phyloP scores from a whole-genome alignment of 2,113 vertebrate genomes.

The Dendropsophus ebraccatus region DNA sequence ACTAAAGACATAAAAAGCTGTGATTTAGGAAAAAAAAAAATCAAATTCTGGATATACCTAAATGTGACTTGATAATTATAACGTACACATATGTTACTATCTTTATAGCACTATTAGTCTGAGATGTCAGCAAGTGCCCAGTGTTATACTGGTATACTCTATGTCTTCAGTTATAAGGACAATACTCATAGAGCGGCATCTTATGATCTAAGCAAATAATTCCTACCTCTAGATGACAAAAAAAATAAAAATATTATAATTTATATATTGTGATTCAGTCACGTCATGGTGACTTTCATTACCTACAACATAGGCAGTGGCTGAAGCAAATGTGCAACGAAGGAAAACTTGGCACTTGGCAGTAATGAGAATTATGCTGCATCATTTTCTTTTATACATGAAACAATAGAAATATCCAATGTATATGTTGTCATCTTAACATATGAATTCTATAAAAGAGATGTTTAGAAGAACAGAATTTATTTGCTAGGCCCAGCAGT shows the following conservation, averaged over 20 bases:
- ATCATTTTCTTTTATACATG: neutral
- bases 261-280: neutral
- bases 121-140: neutral
- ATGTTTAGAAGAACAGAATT: neutral
- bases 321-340: too few species aligned
- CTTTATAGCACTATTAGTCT: neutral
- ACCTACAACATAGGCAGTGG: neutral
- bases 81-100: neutral
- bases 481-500: neutral
- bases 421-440: conserved; percentile 29
- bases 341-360: neutral
- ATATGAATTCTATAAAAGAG: neutral
- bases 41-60: too few species aligned
- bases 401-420: neutral
- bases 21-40: too few species aligned
- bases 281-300: neutral
- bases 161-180: neutral
- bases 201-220: neutral
- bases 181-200: neutral
- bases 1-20: neutral
- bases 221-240: neutral
- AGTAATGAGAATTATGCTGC: neutral
- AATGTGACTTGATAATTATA: neutral
- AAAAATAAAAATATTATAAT: neutral
- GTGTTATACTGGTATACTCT: neutral